These are phyloP conservation scores for Corythoichthys intestinalis DNA, from an alignment of 2,113 vertebrate species.

Conservation along the genomic window DNA sequence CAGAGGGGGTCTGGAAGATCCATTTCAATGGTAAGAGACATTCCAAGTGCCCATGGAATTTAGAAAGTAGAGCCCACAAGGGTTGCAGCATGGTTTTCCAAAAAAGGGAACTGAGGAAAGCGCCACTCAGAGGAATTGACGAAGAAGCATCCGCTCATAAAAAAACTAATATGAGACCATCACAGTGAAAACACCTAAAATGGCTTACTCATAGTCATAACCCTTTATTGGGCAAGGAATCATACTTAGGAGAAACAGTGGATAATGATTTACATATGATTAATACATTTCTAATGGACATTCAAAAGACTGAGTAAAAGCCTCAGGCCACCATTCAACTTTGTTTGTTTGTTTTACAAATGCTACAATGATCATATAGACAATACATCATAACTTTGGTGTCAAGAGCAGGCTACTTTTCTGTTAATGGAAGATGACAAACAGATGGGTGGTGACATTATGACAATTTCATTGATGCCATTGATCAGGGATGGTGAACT, in stretches of 20 bases:
- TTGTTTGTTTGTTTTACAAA: too few species aligned
- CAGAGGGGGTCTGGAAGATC: constrained; percentile 59
- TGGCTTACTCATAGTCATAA: neutral
- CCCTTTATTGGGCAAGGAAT: neutral
- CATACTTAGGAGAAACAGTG: neutral
- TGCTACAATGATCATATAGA: too few species aligned
- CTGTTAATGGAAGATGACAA: neutral
- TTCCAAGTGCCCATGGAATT: neutral
- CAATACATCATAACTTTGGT: too few species aligned
- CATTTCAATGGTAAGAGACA: constrained; percentile 74
- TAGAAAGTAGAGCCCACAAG: neutral
- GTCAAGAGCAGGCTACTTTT: neutral
- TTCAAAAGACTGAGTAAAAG: neutral
- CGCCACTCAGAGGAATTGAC: constrained; percentile 19
- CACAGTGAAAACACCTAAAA: constrained; percentile 18
- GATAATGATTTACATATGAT: neutral
- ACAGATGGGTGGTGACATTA: too few species aligned
- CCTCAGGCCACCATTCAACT: neutral
- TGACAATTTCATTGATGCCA: too few species aligned
- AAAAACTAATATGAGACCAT: constrained; percentile 55
- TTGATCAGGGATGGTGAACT: too few species aligned
- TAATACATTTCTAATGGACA: neutral
- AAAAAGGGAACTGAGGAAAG: constrained; percentile 3
- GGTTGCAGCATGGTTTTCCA: neutral
- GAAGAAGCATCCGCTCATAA: neutral